phyloP scores from a whole-genome alignment of 2,113 vertebrate species.

The Atherinomorus stipes region DNA sequence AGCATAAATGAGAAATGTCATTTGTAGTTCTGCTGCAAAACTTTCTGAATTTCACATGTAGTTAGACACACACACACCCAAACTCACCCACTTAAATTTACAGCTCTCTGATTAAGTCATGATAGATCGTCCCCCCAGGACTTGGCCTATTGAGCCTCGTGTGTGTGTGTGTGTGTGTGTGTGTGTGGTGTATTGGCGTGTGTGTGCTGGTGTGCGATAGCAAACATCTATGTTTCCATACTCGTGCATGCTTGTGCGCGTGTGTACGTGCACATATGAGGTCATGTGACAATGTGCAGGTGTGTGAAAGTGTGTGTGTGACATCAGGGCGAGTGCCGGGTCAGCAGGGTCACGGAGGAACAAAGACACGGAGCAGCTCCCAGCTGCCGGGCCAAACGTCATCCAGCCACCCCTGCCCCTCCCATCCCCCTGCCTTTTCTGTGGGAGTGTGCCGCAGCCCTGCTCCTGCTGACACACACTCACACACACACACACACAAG shows the following conservation, averaged over 20 bases:
- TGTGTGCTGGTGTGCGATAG: conserved; percentile 21
- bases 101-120: conserved; percentile 68
- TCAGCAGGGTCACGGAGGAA: conserved; percentile 65
- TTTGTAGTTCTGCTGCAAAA: not conserved
- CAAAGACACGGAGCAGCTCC: conserved; percentile 72
- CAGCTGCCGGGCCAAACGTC: conserved; percentile 81
- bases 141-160: conserved; percentile 35
- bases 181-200: conserved; percentile 9
- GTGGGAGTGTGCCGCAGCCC: conserved; percentile 67
- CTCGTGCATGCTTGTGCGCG: not conserved
- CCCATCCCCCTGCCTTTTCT: conserved; percentile 39
- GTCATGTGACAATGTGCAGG: conserved; percentile 42
- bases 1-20: not conserved
- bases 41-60: not conserved
- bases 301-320: conserved; percentile 55
- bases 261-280: not conserved
- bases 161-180: conserved; percentile 13
- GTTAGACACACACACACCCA: not conserved
- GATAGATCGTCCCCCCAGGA: conserved; percentile 64
- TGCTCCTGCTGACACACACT: conserved; percentile 62
- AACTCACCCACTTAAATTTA: conserved; percentile 23
- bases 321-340: conserved; percentile 73
- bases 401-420: conserved; percentile 2
- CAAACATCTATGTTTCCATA: conserved; percentile 43
- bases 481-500: conserved; percentile 26